Evolutionary conservation across 2,888 invertebrate genomes (phyloP).

Genomic region (Chymomyza procnemis): DNA sequence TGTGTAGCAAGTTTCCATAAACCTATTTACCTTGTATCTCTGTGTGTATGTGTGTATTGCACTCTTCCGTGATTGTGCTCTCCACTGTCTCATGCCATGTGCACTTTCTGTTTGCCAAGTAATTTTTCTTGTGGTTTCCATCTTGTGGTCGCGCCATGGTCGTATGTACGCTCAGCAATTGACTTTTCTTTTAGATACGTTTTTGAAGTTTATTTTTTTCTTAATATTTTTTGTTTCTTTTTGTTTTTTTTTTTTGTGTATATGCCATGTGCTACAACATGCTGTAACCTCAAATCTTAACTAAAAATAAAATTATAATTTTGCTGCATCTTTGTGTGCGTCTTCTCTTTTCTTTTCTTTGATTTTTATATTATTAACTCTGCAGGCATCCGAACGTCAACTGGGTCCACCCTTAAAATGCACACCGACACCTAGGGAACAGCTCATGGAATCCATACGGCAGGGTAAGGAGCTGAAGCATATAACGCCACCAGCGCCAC

Average conservation of each 20-base stretch:
- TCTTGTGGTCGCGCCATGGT: conserved; percentile 2
- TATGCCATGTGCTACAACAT: not conserved
- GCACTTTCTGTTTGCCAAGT: conserved; percentile 3
- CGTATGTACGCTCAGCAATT: not conserved
- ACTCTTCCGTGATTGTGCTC: not conserved
- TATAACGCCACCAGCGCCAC: conserved; percentile 72
- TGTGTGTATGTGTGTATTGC: too few species aligned
- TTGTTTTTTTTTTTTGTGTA: not conserved
- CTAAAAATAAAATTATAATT: not conserved
- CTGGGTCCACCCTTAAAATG: conserved; percentile 87
- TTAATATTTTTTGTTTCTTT: too few species aligned
- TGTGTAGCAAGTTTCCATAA: conserved; percentile 74
- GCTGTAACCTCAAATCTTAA: not conserved
- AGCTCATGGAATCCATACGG: conserved; percentile 91
- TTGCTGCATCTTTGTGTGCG: not conserved
- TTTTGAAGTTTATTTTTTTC: too few species aligned
- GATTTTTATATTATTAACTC: not conserved
- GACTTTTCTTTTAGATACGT: conserved; percentile 3
- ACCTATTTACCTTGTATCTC: not conserved
- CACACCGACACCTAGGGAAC: conserved; percentile 88
- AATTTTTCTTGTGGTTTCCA: conserved; percentile 3
- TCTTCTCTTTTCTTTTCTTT: not conserved
- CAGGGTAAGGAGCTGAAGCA: conserved; percentile 86
- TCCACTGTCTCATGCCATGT: not conserved
- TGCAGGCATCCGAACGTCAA: conserved; percentile 89